These are phyloP conservation scores for Parapsyche elsis DNA, from an alignment of 1,140 invertebrate genomes.

Conservation along the genomic window DNA sequence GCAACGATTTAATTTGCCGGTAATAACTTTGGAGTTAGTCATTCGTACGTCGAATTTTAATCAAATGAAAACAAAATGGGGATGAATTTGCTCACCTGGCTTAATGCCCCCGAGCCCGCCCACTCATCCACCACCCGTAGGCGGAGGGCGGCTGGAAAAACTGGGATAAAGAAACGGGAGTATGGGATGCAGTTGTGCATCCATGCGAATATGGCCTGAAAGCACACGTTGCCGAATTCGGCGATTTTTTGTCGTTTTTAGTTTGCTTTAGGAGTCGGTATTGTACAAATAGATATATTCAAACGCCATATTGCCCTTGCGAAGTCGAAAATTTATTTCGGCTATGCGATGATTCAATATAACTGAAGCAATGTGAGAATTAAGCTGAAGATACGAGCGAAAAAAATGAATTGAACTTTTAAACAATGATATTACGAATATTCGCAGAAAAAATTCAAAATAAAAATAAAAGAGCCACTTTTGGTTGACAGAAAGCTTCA, in stretches of 20 bases:
- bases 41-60: constrained; percentile 56
- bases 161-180: constrained; percentile 4
- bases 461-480: too few species aligned
- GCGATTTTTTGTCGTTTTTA: not conserved
- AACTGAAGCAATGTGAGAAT: not conserved
- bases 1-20: constrained; percentile 55
- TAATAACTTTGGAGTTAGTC: constrained; percentile 56
- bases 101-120: constrained; percentile 27
- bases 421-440: too few species aligned
- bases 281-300: too few species aligned
- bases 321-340: too few species aligned
- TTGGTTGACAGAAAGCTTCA: too few species aligned
- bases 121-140: not conserved
- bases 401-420: too few species aligned
- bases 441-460: too few species aligned
- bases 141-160: constrained; percentile 1
- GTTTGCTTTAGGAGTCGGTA: not conserved
- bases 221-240: not conserved
- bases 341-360: not conserved
- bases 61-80: constrained; percentile 55
- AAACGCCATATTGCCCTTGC: too few species aligned
- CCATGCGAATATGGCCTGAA: constrained; percentile 3
- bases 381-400: not conserved
- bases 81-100: constrained; percentile 52
- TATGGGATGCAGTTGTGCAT: constrained; percentile 9